Evolutionary conservation across 2,888 invertebrate genomes (phyloP).

Genomic region (Pogonocherus hispidulus): DNA sequence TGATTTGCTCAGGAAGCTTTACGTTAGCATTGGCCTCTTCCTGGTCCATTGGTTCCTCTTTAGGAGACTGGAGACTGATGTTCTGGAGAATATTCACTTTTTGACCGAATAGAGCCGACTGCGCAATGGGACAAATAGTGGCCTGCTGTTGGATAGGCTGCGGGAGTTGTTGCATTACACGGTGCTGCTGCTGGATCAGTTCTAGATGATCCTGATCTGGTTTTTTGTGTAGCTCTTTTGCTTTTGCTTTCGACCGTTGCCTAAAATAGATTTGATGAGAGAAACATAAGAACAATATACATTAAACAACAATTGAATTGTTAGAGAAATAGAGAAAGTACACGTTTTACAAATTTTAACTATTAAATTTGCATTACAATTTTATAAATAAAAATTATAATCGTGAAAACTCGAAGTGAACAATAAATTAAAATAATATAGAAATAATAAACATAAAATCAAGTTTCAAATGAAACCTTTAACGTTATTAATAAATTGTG

Average conservation of each 20-base stretch:
- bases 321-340: too few species aligned
- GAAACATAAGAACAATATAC: too few species aligned
- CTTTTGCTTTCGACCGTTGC: constrained; percentile 52
- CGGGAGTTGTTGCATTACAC: constrained; percentile 45
- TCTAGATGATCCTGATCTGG: constrained; percentile 51
- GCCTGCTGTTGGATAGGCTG: constrained; percentile 38
- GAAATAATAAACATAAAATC: too few species aligned
- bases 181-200: constrained; percentile 42
- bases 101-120: constrained; percentile 45
- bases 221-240: constrained; percentile 55
- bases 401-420: too few species aligned
- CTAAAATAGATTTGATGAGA: constrained; percentile 35
- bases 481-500: too few species aligned
- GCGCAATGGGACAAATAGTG: constrained; percentile 29
- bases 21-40: constrained; percentile 15
- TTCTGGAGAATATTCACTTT: constrained; percentile 66
- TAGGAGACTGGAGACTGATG: constrained; percentile 56
- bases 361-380: too few species aligned
- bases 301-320: too few species aligned
- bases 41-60: constrained; percentile 40
- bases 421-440: too few species aligned
- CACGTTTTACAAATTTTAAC: too few species aligned
- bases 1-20: constrained; percentile 23
- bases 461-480: too few species aligned
- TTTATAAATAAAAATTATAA: too few species aligned